Conservation (phyloP, 37 sponge, comb jelly and placozoan species). For the Tethya wilhelma region DNA sequence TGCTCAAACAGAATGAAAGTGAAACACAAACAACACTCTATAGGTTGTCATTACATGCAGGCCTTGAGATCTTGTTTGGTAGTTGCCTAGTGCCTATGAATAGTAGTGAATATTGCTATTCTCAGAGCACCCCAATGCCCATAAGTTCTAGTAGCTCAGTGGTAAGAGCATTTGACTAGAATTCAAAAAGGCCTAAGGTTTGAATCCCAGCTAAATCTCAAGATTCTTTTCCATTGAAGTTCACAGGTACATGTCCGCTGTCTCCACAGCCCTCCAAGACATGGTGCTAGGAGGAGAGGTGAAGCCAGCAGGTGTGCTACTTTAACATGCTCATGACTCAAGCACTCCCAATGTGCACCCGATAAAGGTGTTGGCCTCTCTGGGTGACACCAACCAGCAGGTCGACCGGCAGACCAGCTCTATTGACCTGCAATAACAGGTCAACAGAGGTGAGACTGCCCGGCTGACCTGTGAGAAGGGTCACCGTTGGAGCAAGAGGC, state of each 20-base stretch:
- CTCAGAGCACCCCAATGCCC: neutral
- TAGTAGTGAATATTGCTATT: neutral
- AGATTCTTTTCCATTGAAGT: neutral
- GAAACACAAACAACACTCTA: no score
- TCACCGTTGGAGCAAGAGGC: neutral
- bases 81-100: neutral
- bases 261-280: neutral
- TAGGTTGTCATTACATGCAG: no score
- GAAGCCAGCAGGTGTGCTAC: constrained; percentile 19
- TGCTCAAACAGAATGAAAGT: no score
- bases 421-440: neutral
- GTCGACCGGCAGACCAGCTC: neutral
- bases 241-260: constrained; percentile 1
- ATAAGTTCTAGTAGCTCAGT: neutral
- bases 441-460: neutral
- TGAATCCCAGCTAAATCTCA: no score
- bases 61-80: no score
- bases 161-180: no score
- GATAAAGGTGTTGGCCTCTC: constrained; percentile 39
- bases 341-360: constrained; percentile 70
- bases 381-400: neutral
- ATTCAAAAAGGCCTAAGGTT: no score
- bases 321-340: constrained; percentile 89
- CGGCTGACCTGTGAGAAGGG: neutral
- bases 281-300: neutral